These are phyloP conservation scores for Scomber scombrus DNA, from an alignment of 2,113 vertebrate species.

Conservation along the genomic window DNA sequence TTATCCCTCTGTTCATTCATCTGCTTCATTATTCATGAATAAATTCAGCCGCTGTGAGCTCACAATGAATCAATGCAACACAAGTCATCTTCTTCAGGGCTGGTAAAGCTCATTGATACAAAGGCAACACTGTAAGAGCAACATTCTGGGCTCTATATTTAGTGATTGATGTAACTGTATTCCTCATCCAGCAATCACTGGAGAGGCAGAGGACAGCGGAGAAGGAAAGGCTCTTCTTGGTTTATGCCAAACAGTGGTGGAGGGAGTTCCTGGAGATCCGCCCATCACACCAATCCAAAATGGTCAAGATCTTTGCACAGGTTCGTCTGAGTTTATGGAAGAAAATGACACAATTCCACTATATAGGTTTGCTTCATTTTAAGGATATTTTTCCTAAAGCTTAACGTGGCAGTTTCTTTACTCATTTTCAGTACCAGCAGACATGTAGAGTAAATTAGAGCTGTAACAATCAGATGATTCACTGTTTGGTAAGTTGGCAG, in stretches of 20 bases:
- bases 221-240: constrained; percentile 94
- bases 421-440: not conserved
- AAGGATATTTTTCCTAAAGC: not conserved
- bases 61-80: constrained; percentile 14
- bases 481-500: too few species aligned
- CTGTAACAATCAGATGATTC: too few species aligned
- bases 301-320: constrained; percentile 99
- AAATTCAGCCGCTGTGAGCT: not conserved
- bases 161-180: constrained; percentile 6
- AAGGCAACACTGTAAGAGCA: not conserved
- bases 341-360: not conserved
- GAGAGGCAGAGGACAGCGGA: constrained; percentile 94
- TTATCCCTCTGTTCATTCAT: constrained; percentile 20
- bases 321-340: constrained; percentile 72
- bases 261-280: constrained; percentile 97
- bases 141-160: not conserved
- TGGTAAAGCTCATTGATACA: not conserved
- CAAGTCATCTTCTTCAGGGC: not conserved
- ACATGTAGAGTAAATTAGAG: not conserved
- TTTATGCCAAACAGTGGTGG: constrained; percentile 99
- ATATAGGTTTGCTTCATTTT: not conserved
- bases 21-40: constrained; percentile 35
- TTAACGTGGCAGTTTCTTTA: not conserved
- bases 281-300: constrained; percentile 89
- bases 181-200: constrained; percentile 88